Percentiles rank a stretch among this genome's conserved stretches.
These are phyloP conservation scores for Drosophila novamexicana DNA, from an alignment of 1,140 invertebrate genomes.

Conservation along the genomic window DNA sequence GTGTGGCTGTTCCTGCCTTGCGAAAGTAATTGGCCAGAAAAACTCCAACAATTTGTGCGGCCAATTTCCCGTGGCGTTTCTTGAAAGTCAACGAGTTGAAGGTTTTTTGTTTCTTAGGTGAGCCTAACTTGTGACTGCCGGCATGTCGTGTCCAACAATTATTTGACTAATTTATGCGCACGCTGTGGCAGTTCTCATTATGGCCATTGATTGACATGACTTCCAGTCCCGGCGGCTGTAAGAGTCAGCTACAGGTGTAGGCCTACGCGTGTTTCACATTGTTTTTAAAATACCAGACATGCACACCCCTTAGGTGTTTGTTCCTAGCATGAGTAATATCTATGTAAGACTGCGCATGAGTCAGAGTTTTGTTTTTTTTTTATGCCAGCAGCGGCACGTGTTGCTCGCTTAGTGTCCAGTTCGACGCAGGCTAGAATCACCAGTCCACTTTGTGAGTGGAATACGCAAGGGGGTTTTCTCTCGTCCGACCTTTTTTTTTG, in stretches of 20 bases:
- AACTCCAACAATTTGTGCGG: conserved; percentile 20
- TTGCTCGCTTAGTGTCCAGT: conserved; percentile 43
- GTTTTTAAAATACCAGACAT: conserved; percentile 26
- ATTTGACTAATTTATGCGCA: conserved; percentile 78
- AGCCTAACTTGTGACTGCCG: conserved; percentile 39
- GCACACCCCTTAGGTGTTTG: not conserved
- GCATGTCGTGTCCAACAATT: conserved; percentile 65
- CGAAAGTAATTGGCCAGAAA: conserved; percentile 41
- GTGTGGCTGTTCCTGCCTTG: conserved; percentile 9
- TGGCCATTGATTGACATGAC: conserved; percentile 73
- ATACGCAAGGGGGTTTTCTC: conserved; percentile 20
- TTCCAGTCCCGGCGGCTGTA: conserved; percentile 32
- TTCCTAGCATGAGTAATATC: conserved; percentile 11
- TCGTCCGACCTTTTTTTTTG: not conserved
- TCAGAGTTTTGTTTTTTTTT: conserved; percentile 23
- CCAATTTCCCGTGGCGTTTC: conserved; percentile 37
- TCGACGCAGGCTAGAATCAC: conserved; percentile 24
- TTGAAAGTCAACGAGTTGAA: conserved; percentile 36
- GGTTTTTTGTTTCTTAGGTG: conserved; percentile 27
- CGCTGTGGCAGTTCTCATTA: conserved; percentile 70
- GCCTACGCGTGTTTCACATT: conserved; percentile 51
- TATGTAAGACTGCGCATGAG: conserved; percentile 15
- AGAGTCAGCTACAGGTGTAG: conserved; percentile 55
- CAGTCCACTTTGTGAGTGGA: conserved; percentile 12
- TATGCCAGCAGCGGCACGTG: conserved; percentile 35